Conservation (phyloP, 2,888 invertebrate genomes). For the Heliconius ismenius region DNA sequence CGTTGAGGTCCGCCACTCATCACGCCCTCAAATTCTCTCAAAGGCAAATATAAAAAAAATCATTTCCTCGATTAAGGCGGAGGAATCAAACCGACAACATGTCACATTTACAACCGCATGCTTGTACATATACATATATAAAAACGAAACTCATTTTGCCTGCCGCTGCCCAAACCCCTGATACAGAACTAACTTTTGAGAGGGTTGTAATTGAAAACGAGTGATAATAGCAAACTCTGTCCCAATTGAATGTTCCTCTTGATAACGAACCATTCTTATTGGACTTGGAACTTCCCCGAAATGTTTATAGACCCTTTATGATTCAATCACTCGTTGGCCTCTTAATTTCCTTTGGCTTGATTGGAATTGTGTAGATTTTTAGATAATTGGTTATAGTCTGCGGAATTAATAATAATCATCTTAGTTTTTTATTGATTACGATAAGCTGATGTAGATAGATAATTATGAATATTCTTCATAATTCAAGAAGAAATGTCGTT, state of each 20-base stretch:
- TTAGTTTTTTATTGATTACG: too few relatives aligned
- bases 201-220: slow-evolving; percentile 50
- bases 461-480: too few relatives aligned
- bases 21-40: too few relatives aligned
- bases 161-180: slow-evolving; percentile 15
- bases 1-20: too few relatives aligned
- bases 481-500: too few relatives aligned
- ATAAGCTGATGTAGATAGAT: too few relatives aligned
- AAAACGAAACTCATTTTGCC: neutral
- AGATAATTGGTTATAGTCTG: neutral
- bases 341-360: slow-evolving; percentile 27
- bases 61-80: too few relatives aligned
- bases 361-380: slow-evolving; percentile 23
- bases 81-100: too few relatives aligned
- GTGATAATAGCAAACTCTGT: slow-evolving; percentile 46
- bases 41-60: too few relatives aligned
- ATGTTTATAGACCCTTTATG: slow-evolving; percentile 37
- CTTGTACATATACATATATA: neutral
- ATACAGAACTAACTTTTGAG: slow-evolving; percentile 25
- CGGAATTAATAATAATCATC: neutral
- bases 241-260: slow-evolving; percentile 36
- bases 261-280: slow-evolving; percentile 38
- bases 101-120: neutral
- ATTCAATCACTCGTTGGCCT: slow-evolving; percentile 41
- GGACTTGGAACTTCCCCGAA: slow-evolving; percentile 31